Base-by-base conservation (phyloP, 2,888 invertebrate species). In the Galerucella pusilla region DNA sequence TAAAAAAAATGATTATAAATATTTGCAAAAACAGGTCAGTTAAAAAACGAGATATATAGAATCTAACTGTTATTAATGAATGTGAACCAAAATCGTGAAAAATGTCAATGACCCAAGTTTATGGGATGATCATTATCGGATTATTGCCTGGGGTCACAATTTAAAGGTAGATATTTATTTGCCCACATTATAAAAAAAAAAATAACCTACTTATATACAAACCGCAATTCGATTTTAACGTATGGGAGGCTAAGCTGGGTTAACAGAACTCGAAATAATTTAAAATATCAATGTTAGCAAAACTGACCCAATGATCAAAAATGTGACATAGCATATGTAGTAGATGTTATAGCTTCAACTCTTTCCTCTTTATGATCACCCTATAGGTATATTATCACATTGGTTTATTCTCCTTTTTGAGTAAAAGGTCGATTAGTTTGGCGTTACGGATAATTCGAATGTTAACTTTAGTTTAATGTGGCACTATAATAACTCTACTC, bases 41-140 rank as follows among this genome's bases (percentile, higher is more conserved):
- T 35, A 35, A 35, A 59, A 59, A 59, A 59, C n/a, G n/a, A 1
- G 7, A 35, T 20, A 59, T 7, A 20, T 20, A 28, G 4, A 28
- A 5, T 14, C 7, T 61, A 61, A 61, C 61, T 61, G 61, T 61
- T 20, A 20, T 59, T n/a, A 35, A 61, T 16, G 6, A 61, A 61
- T 61, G 28, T 61, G 28, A 4, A 35, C 28, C 61, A 61, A 12
- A 61, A 28, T 61, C 28, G 61, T 61, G 28, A 61, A 61, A 61
- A 61, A 35, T 61, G 61, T 35, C 35, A 61, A 25, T 61, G 61
- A 61, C 28, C 35, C 61, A 28, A 12, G 28, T 28, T 35, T 61
- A 35, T 35, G 35, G 35, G 35, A n/a, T n/a, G n/a, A n/a, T n/a
- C n/a, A 7, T 20, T 61, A 28, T 61, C 14, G 7, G 61, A 35